Evolutionary conservation across 2,888 invertebrate species (phyloP).

Genomic region (Troides helena): DNA sequence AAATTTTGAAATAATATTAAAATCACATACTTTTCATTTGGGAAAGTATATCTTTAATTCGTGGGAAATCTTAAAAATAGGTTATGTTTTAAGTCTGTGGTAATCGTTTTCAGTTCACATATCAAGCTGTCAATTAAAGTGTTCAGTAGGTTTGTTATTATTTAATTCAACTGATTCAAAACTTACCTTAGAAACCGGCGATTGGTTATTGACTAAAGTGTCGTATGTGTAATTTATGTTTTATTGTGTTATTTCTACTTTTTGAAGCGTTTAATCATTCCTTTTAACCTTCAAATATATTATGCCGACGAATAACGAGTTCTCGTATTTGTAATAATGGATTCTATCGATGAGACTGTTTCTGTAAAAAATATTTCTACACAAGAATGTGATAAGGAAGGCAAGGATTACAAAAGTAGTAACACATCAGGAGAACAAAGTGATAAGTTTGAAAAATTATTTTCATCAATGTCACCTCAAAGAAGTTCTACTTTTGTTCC

Average conservation of each 20-base stretch:
- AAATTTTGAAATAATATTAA: not conserved
- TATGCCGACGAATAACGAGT: conserved; percentile 64
- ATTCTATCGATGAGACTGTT: conserved; percentile 57
- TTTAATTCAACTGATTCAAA: conserved; percentile 24
- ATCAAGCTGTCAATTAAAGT: conserved; percentile 29
- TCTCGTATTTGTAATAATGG: conserved; percentile 63
- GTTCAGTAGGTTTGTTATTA: conserved; percentile 30
- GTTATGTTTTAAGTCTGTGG: conserved; percentile 7
- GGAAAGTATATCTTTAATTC: not conserved
- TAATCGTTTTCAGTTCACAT: conserved; percentile 7
- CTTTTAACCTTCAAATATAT: conserved; percentile 65
- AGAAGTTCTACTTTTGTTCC: conserved; percentile 48
- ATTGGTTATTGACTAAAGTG: conserved; percentile 8
- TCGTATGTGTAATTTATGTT: not conserved
- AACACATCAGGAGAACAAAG: conserved; percentile 47
- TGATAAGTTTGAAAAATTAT: conserved; percentile 56
- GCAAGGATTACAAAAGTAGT: conserved; percentile 45
- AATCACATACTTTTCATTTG: not conserved
- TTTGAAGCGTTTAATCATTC: conserved; percentile 17
- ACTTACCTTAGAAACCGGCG: not conserved
- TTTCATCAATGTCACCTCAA: conserved; percentile 58
- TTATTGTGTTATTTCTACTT: conserved; percentile 4
- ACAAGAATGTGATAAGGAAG: conserved; percentile 53
- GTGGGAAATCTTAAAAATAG: not conserved
- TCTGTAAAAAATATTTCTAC: conserved; percentile 50